Conservation (phyloP, 2,113 vertebrate genomes). For the Pelobates fuscus region DNA sequence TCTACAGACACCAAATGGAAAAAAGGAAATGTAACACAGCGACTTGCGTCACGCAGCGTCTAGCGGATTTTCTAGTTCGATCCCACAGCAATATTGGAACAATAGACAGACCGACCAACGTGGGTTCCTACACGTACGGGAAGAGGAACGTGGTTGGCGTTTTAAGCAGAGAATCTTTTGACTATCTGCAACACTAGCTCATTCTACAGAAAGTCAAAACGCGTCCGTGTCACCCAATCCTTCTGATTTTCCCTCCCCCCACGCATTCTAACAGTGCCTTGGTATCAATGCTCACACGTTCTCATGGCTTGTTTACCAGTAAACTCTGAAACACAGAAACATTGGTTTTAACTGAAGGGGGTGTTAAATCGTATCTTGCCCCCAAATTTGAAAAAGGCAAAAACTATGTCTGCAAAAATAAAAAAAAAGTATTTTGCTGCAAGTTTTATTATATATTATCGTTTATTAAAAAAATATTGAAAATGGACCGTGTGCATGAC, state of each 20-base stretch:
- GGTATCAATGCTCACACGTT: conserved; percentile 11
- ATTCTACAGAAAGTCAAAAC: no score
- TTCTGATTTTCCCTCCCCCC: conserved; percentile 13
- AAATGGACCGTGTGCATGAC: no score
- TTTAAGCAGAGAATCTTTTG: conserved; percentile 46
- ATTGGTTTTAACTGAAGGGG: conserved; percentile 3
- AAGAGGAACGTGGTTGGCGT: conserved; percentile 72
- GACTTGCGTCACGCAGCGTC: conserved; percentile 83
- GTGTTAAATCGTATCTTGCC: conserved; percentile 26
- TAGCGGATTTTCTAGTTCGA: conserved; percentile 83
- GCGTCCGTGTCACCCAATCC: no score
- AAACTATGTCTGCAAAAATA: conserved; percentile 30
- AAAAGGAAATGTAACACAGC: conserved; percentile 86
- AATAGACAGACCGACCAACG: conserved; percentile 76
- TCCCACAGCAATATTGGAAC: conserved; percentile 78
- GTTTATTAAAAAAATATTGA: conserved; percentile 53
- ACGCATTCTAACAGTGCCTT: conserved; percentile 56
- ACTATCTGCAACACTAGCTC: conserved; percentile 67
- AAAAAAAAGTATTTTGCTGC: conserved; percentile 50
- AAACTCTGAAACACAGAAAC: conserved; percentile 7
- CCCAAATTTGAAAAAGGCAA: conserved; percentile 27
- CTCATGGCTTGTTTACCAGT: no score
- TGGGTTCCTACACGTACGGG: conserved; percentile 82
- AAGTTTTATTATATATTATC: conserved; percentile 6
- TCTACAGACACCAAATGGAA: conserved; percentile 73